Evolutionary conservation across 1,140 invertebrate species (phyloP).

Genomic region (Delia radicum): DNA sequence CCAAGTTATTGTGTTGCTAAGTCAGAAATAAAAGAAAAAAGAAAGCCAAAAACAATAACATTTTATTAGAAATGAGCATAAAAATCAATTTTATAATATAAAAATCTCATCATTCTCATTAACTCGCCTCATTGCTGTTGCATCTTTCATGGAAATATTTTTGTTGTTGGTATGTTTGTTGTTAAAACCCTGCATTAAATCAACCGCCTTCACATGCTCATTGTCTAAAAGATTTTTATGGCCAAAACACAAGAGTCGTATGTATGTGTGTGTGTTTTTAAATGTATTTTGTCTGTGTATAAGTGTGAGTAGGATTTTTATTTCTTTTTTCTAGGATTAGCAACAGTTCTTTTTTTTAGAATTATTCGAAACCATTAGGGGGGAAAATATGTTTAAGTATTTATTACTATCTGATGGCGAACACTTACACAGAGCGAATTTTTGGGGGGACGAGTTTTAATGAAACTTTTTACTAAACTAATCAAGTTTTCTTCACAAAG

Average conservation of each 20-base stretch:
- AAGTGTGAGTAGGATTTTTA: not conserved
- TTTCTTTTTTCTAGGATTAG: not conserved
- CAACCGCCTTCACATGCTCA: not conserved
- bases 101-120: not conserved
- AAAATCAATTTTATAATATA: not conserved
- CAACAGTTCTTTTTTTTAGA: not conserved
- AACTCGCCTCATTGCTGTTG: not conserved
- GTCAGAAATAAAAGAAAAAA: not conserved
- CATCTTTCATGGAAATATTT: not conserved
- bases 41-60: too few relatives aligned
- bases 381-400: too few relatives aligned
- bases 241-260: not conserved
- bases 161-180: not conserved
- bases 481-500: too few relatives aligned
- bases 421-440: too few relatives aligned
- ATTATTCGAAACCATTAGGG: too few relatives aligned
- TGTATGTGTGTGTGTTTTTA: too few relatives aligned
- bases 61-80: too few relatives aligned
- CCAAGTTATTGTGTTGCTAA: too few relatives aligned
- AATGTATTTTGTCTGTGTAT: not conserved
- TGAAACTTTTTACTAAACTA: too few relatives aligned
- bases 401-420: too few relatives aligned
- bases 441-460: too few relatives aligned
- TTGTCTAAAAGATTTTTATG: not conserved
- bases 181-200: not conserved